Evolutionary conservation across 2,888 invertebrate genomes (phyloP).

Genomic region (Cephus nigrinus): DNA sequence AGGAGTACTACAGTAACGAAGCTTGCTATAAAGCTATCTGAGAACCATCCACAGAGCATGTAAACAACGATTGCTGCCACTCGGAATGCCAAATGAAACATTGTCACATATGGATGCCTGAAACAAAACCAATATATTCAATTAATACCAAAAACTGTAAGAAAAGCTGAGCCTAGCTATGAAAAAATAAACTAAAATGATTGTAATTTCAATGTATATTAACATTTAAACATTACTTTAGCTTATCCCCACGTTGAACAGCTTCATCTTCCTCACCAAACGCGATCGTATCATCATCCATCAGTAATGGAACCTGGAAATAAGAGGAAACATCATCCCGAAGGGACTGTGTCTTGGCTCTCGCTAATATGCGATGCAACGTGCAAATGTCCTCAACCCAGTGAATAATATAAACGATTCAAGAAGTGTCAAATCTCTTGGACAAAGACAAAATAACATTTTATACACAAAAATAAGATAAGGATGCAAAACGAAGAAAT

Average conservation of each 20-base stretch:
- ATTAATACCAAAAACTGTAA: conserved; percentile 1
- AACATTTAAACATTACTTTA: conserved; percentile 55
- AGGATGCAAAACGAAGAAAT: neutral
- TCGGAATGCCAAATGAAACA: conserved; percentile 92
- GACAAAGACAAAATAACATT: neutral
- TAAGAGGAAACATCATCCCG: conserved; percentile 37
- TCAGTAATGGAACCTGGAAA: conserved; percentile 81
- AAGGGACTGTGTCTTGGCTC: conserved; percentile 17
- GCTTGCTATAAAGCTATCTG: conserved; percentile 93
- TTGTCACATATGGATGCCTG: conserved; percentile 93
- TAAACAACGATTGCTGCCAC: conserved; percentile 86
- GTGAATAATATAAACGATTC: neutral
- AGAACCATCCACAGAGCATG: conserved; percentile 90
- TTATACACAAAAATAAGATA: neutral
- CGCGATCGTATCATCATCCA: conserved; percentile 87
- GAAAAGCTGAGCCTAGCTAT: conserved; percentile 18
- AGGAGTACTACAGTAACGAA: conserved; percentile 92
- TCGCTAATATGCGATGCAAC: neutral
- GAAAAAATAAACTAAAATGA: conserved; percentile 16
- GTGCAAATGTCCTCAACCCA: too few relatives aligned
- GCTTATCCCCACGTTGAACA: conserved; percentile 61
- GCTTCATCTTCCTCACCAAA: conserved; percentile 86
- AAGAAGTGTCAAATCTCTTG: neutral
- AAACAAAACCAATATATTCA: conserved; percentile 49
- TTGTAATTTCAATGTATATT: too few relatives aligned